Base-by-base conservation (phyloP, 1,140 invertebrate species). In the Hirudo medicinalis region DNA sequence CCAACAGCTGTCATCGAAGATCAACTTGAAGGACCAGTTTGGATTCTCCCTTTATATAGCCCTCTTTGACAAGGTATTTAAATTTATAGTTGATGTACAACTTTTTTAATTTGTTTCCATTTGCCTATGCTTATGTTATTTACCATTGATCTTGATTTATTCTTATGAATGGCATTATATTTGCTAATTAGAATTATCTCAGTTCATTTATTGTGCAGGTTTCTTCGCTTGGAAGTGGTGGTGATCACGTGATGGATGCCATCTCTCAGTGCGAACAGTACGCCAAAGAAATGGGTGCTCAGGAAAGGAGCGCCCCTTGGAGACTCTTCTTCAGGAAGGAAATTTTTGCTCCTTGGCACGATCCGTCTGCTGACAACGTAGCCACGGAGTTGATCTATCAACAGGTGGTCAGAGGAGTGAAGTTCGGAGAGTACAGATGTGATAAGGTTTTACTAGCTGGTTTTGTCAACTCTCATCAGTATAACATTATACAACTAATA, bases 191-290 rank as follows among this genome's bases (percentile, higher is more conserved):
- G 43, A 17, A 11, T 49, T 5, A 49, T 49, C 27, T 60, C 29
- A 55, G 17, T 67, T 15, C 25, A 43, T 74, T 20, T 72, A 25
- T 13, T 68, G 15, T 32, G 32, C 75, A 87, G 86, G 86, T 88
- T 53, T 97, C 94, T 36, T 98, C 94, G 0, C 82, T 99, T 43
- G 96, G 96, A 36, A 95, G 93, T 82, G 95, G 94, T 11, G 93
- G 92, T 2, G 95, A 99, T 83, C 94, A 98, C 81, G 94, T 99
- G 0, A 97, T 99, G 94, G 96, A 99, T 83, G 96, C 95, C 1
- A 97, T 99, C 77, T 96, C 92, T 0, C 96, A 98, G 80, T 99
- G 95, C 82, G 96, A 99, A 80, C 95, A 99, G 78, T 98, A 97
- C 81, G 94, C 95, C 2, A 98, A 98, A 84, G 95, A 98, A 82